A percentile compares a stretch with the other conserved stretches of the same genome.
These are phyloP conservation scores for Euwallacea similis DNA, from an alignment of 1,140 invertebrate species.

Conservation along the genomic window DNA sequence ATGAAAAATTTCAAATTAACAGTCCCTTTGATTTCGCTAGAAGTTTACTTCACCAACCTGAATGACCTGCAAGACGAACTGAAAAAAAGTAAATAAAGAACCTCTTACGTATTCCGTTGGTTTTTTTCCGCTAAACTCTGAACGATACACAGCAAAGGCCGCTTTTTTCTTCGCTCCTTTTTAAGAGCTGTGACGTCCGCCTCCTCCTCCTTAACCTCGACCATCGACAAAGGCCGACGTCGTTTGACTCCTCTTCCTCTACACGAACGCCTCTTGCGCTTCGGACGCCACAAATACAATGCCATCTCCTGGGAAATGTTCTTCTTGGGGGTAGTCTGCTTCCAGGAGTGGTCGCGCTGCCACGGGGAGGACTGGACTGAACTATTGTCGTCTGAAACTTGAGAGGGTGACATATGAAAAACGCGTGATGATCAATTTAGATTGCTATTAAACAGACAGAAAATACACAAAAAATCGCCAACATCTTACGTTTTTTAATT, in stretches of 20 bases:
- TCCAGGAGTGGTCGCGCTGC: constrained; percentile 86
- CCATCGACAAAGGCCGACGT: constrained; percentile 50
- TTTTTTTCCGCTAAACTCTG: constrained; percentile 41
- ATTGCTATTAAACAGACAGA: neutral
- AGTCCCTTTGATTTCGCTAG: too few relatives aligned
- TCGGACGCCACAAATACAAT: constrained; percentile 70
- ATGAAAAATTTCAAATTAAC: too few relatives aligned
- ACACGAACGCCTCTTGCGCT: constrained; percentile 48
- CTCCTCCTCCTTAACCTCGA: constrained; percentile 21
- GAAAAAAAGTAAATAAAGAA: neutral
- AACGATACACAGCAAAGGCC: constrained; percentile 52
- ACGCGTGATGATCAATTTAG: neutral
- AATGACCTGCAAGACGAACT: too few relatives aligned
- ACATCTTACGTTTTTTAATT: too few relatives aligned
- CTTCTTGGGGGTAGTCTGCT: constrained; percentile 72
- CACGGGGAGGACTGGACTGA: constrained; percentile 85
- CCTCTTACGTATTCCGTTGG: too few relatives aligned
- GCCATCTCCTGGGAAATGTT: constrained; percentile 72
- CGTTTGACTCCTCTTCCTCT: constrained; percentile 53
- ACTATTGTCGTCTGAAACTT: constrained; percentile 83
- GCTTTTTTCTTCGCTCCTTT: constrained; percentile 33
- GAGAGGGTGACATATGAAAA: neutral
- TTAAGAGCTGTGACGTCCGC: constrained; percentile 4
- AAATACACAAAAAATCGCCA: neutral
- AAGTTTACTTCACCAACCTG: too few relatives aligned